phyloP scores from a whole-genome alignment of 1,140 invertebrate species.

The Bombus consobrinus region DNA sequence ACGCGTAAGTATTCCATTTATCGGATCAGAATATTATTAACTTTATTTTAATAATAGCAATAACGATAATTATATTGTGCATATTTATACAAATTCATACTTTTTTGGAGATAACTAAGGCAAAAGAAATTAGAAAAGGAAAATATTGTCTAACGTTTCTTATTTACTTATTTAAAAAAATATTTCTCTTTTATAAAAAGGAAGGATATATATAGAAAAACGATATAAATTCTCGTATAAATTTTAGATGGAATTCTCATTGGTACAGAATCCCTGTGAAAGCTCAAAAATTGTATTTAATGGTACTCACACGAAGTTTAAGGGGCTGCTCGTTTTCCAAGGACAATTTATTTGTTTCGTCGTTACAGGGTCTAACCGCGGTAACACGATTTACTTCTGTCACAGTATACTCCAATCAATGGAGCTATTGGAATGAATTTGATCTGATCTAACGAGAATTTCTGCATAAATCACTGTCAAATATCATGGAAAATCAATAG shows the following conservation, averaged over 20 bases:
- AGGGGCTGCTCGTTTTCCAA: background rate
- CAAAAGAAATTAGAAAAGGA: background rate
- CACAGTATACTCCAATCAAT: too few relatives aligned
- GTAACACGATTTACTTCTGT: background rate
- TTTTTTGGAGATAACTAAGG: background rate
- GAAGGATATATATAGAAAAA: background rate
- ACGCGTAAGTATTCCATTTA: background rate
- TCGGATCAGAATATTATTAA: background rate
- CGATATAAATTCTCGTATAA: background rate
- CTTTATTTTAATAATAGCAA: too few relatives aligned
- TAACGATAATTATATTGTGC: too few relatives aligned
- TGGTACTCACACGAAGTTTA: conserved; percentile 20
- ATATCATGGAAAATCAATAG: too few relatives aligned
- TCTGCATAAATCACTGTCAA: too few relatives aligned
- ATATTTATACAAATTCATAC: too few relatives aligned
- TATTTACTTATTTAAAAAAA: background rate
- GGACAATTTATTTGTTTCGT: background rate
- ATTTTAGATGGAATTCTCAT: conserved; percentile 19
- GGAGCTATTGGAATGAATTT: too few relatives aligned
- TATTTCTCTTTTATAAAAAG: background rate
- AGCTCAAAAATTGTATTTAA: conserved; percentile 18
- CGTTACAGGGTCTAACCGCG: conserved; percentile 18
- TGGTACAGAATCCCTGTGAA: conserved; percentile 15
- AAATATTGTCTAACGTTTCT: background rate
- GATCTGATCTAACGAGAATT: too few relatives aligned